These are phyloP conservation scores for Ophioninae sp. DNA, from an alignment of 2,888 invertebrate species.

Conservation along the genomic window DNA sequence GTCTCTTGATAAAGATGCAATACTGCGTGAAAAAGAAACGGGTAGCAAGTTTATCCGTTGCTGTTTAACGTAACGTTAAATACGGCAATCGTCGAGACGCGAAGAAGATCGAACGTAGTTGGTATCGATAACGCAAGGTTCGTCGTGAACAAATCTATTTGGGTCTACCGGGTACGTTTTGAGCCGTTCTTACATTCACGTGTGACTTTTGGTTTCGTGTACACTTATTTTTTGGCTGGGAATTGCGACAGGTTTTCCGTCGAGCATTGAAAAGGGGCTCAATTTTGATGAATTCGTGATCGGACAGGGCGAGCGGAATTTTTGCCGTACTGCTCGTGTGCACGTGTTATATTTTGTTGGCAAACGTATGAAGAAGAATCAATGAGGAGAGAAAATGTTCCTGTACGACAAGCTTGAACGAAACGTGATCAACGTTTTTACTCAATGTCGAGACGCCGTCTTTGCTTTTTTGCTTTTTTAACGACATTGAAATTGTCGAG, in stretches of 20 bases:
- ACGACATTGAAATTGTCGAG: conserved; percentile 21
- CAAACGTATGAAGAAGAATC: neutral
- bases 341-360: too few species aligned
- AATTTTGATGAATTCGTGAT: neutral
- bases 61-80: conserved; percentile 53
- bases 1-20: conserved; percentile 75
- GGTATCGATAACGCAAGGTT: conserved; percentile 17
- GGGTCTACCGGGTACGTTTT: neutral
- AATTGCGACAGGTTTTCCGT: neutral
- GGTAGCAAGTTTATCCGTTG: conserved; percentile 55
- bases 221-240: neutral
- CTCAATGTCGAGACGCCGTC: conserved; percentile 49
- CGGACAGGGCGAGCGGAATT: neutral
- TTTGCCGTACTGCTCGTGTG: neutral
- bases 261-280: neutral
- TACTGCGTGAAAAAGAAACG: conserved; percentile 68
- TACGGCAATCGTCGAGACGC: conserved; percentile 41
- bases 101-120: conserved; percentile 39
- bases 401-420: conserved; percentile 32
- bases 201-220: neutral
- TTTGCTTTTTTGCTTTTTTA: conserved; percentile 7
- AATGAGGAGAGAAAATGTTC: conserved; percentile 41
- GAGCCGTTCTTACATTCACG: neutral
- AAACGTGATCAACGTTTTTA: conserved; percentile 52
- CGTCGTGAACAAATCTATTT: neutral